A percentile compares a stretch with the other conserved stretches of the same genome.
Conservation (phyloP, 2,888 invertebrate genomes). For the Crocallis elinguaria region DNA sequence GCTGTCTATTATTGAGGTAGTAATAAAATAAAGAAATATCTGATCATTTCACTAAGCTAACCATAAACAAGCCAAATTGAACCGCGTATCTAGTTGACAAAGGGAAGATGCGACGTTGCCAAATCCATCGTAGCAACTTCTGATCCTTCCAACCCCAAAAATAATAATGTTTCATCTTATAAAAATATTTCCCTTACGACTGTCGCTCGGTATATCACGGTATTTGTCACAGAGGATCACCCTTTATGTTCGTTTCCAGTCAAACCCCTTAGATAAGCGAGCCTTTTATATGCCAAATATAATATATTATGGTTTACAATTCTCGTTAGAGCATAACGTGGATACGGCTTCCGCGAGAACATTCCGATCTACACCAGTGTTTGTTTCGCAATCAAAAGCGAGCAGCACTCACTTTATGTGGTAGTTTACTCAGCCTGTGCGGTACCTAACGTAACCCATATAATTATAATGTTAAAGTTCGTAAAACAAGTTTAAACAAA, state of each 20-base stretch:
- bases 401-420: background rate
- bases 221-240: constrained; percentile 86
- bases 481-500: too few species aligned
- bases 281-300: constrained; percentile 86
- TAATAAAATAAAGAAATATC: constrained; percentile 18
- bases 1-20: constrained; percentile 49
- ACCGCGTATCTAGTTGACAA: constrained; percentile 31
- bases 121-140: constrained; percentile 76
- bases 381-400: constrained; percentile 10
- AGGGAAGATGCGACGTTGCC: constrained; percentile 50
- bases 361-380: constrained; percentile 4
- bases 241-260: constrained; percentile 85
- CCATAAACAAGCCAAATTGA: constrained; percentile 33
- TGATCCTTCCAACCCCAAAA: constrained; percentile 81
- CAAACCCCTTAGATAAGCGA: constrained; percentile 85
- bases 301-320: constrained; percentile 85
- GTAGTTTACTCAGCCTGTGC: background rate
- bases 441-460: background rate
- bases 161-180: constrained; percentile 85
- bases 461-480: background rate
- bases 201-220: constrained; percentile 84
- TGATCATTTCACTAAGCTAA: constrained; percentile 19
- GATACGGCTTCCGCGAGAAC: constrained; percentile 46
- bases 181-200: constrained; percentile 84
- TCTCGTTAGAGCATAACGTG: constrained; percentile 61